phyloP scores from a whole-genome alignment of 2,113 vertebrate genomes.

The Marcusenius ussheri region DNA sequence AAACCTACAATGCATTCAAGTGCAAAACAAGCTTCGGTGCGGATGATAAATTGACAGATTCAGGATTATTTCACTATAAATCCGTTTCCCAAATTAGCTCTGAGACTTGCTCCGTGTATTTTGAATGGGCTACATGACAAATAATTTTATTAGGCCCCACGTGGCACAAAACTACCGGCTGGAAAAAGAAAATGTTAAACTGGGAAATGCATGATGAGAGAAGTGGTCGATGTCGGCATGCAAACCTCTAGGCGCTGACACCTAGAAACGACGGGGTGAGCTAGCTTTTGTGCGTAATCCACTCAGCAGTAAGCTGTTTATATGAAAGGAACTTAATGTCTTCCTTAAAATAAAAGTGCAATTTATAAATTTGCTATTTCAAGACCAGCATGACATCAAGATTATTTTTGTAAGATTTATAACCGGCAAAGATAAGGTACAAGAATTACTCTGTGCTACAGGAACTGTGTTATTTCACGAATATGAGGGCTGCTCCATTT shows the following conservation, averaged over 20 bases:
- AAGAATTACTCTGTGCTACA: neutral
- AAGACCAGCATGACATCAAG: neutral
- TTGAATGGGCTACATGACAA: neutral
- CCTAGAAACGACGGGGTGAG: neutral
- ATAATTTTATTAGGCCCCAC: neutral
- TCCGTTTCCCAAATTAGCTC: neutral
- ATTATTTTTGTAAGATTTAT: neutral
- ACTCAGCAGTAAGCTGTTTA: neutral
- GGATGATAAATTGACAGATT: neutral
- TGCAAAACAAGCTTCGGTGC: neutral
- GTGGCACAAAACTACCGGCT: neutral
- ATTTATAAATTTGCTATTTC: neutral
- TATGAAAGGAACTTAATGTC: neutral
- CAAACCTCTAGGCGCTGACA: neutral
- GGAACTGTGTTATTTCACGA: neutral
- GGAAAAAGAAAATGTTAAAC: neutral
- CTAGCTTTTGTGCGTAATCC: neutral
- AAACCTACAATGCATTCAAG: neutral
- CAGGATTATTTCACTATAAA: neutral
- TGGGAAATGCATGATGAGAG: neutral
- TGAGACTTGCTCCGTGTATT: neutral
- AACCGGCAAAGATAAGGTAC: neutral
- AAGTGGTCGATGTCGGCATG: neutral
- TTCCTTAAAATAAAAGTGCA: neutral
- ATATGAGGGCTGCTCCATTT: neutral